Base-by-base conservation (phyloP, 2,797 vertebrate species). In the Molossus molossus region DNA sequence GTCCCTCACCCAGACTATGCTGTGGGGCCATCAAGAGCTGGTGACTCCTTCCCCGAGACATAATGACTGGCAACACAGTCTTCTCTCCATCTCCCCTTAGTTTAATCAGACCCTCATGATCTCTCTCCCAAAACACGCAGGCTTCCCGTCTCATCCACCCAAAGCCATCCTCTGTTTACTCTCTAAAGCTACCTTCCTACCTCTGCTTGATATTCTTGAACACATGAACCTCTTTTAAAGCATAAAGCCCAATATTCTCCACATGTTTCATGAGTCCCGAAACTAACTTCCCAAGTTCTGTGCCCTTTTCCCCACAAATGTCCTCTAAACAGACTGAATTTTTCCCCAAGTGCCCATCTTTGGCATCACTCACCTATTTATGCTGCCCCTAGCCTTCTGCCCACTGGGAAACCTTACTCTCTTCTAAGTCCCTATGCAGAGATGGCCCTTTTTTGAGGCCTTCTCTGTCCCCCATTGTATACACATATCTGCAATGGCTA, bases 401-500 rank as follows among this genome's bases (percentile, higher is more conserved):
- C 69, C 76, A 33, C 40, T 29, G 33, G 33, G 29, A 76, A 37
- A 64, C 48, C 55, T 18, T 33, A 33, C 15, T 2, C 9, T 37
- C 81, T 57, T 40, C 55, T 29, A 33, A 57, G 53, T 55, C 45
- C 23, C 23, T 21, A 4, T 57, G 17, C 60, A 53, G 83, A 81
- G 33, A 27, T 10, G 21, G 5, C 45, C 50, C 29, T 45, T 10
- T 55, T 83, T 18, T 9, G 37, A 73, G 81, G 48, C 25, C 86
- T 69, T n/a, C 67, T 67, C 53, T 55, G 60, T 62, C 60, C 60
- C 67, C 21, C 25, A 9, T 48, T 33, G 69, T 13, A 37, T 21
- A 3, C 0, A 3, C 0, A 1, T 20, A 60, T n/a, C 82, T 40
- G 15, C 70, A 9, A 21, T 1, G 25, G 21, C 33, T 6, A 0